Evolutionary conservation across 1,140 invertebrate genomes (phyloP).

Genomic region (Hyles vespertilio): DNA sequence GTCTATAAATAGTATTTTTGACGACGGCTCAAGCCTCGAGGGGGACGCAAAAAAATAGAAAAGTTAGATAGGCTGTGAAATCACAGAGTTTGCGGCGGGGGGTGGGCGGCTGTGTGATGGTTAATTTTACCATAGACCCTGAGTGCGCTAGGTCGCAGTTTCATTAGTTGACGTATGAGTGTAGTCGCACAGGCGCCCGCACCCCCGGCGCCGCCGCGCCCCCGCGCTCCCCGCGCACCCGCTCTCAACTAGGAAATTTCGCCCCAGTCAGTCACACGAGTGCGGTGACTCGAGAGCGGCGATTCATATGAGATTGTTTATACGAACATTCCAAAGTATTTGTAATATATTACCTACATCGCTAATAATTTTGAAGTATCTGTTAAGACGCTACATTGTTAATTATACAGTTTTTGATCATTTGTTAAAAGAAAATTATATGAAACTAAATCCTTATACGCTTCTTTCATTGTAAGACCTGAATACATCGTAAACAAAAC

Average conservation of each 20-base stretch:
- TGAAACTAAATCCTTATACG: constrained; percentile 71
- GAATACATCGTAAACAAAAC: neutral
- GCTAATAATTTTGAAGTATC: constrained; percentile 73
- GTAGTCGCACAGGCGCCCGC: constrained; percentile 11
- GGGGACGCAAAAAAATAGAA: constrained; percentile 65
- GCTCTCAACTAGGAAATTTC: neutral
- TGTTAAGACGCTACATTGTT: constrained; percentile 75
- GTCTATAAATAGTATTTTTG: constrained; percentile 2
- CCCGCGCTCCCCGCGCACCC: neutral
- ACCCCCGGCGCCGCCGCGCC: constrained; percentile 8
- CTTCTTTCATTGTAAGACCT: constrained; percentile 49
- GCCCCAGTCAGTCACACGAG: neutral
- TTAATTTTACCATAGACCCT: constrained; percentile 46
- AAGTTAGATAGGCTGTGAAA: constrained; percentile 46
- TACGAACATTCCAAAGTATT: constrained; percentile 75
- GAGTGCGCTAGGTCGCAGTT: constrained; percentile 38
- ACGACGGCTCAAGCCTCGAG: constrained; percentile 23
- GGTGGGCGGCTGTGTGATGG: constrained; percentile 15
- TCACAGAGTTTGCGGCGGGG: constrained; percentile 21
- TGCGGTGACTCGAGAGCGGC: constrained; percentile 22
- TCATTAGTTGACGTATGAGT: constrained; percentile 46
- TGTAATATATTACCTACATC: constrained; percentile 73
- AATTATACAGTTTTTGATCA: constrained; percentile 76
- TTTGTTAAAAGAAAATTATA: constrained; percentile 77
- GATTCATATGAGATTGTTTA: constrained; percentile 71